Conservation (phyloP, 2,888 invertebrate species). For the Epinotia demarniana region DNA sequence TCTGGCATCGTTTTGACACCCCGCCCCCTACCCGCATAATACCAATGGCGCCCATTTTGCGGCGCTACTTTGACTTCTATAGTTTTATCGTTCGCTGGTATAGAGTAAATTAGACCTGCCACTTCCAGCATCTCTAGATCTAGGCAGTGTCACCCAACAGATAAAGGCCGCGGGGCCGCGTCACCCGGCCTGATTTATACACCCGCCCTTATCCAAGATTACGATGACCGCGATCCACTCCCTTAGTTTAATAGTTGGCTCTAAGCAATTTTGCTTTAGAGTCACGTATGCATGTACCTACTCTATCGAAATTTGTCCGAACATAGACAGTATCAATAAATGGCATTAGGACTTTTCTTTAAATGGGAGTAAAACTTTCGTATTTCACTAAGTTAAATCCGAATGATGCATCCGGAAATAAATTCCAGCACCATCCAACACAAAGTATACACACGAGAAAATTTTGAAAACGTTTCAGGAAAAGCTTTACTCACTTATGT, state of each 20-base stretch:
- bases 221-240: slow-evolving; percentile 83
- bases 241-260: slow-evolving; percentile 76
- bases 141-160: slow-evolving; percentile 76
- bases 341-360: neutral
- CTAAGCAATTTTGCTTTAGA: slow-evolving; percentile 43
- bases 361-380: neutral
- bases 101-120: neutral
- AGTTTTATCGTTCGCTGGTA: too few relatives aligned
- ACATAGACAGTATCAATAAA: neutral
- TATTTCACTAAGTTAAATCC: too few relatives aligned
- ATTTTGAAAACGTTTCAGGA: slow-evolving; percentile 8
- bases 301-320: slow-evolving; percentile 15
- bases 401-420: neutral
- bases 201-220: slow-evolving; percentile 84
- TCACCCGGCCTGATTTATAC: slow-evolving; percentile 81
- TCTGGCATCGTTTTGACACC: too few relatives aligned
- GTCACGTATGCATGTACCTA: slow-evolving; percentile 26
- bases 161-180: slow-evolving; percentile 80
- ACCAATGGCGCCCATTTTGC: too few relatives aligned
- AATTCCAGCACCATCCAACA: neutral
- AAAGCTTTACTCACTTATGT: slow-evolving; percentile 31
- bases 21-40: too few relatives aligned
- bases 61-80: too few relatives aligned
- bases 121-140: slow-evolving; percentile 18
- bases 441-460: neutral